These are phyloP conservation scores for Chromoteleia sp. DNA, from an alignment of 2,888 invertebrate species.

Conservation along the genomic window DNA sequence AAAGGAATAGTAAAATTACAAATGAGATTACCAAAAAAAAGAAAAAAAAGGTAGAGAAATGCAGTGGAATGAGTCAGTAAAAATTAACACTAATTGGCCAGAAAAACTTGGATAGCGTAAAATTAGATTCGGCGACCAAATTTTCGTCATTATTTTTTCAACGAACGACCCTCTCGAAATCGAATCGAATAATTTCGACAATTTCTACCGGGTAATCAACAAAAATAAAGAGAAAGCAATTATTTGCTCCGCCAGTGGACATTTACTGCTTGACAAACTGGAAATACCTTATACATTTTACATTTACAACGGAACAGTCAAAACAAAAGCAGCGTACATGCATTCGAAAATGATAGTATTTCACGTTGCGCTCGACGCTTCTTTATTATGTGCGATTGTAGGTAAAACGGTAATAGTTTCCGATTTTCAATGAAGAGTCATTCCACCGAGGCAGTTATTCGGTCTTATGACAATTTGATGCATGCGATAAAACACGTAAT, in stretches of 20 bases:
- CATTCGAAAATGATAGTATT: conserved; percentile 29
- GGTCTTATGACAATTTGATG: background rate
- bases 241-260: background rate
- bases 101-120: background rate
- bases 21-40: background rate
- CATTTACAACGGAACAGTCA: conserved; percentile 6
- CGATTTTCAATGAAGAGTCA: conserved; percentile 8
- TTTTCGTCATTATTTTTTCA: background rate
- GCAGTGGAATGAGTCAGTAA: background rate
- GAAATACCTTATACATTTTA: conserved; percentile 15
- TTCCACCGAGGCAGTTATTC: background rate
- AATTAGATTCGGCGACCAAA: background rate
- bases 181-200: background rate
- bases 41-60: background rate
- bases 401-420: conserved; percentile 6
- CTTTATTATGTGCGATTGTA: conserved; percentile 21
- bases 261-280: conserved; percentile 19
- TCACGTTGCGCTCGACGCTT: conserved; percentile 1
- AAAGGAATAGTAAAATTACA: conserved; percentile 25
- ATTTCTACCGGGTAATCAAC: conserved; percentile 15
- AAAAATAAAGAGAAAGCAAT: conserved; percentile 5
- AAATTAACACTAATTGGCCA: conserved; percentile 22
- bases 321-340: too few species aligned
- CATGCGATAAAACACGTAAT: background rate
- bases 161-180: background rate